These are phyloP conservation scores for Stichodactyla helianthus DNA, from an alignment of 64 coral and sea anemone species.

Conservation along the genomic window DNA sequence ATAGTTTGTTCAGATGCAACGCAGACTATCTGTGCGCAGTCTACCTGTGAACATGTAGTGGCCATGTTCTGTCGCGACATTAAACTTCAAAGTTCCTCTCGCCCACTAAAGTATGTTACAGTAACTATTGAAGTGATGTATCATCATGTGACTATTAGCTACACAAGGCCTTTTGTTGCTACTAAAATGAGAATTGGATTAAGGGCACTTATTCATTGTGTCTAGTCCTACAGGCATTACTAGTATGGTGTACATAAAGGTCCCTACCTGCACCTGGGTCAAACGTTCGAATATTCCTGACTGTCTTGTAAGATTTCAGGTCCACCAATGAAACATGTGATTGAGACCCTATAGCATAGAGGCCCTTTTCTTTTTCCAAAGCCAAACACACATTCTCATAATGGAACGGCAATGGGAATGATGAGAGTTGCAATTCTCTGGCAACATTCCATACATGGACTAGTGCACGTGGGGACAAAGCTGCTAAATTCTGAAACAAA, in stretches of 20 bases:
- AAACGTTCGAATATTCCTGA: slow-evolving; percentile 51
- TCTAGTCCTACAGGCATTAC: no score
- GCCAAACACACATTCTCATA: slow-evolving; percentile 91
- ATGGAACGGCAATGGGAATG: slow-evolving; percentile 14
- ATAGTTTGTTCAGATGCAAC: no score
- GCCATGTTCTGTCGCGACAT: no score
- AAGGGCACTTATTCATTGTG: no score
- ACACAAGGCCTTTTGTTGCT: no score
- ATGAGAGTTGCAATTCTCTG: slow-evolving; percentile 24
- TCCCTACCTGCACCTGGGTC: slow-evolving; percentile 84
- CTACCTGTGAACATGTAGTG: no score
- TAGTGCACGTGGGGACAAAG: slow-evolving; percentile 70
- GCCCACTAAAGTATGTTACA: no score
- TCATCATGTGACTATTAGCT: no score
- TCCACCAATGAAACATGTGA: slow-evolving; percentile 85
- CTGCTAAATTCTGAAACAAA: slow-evolving; percentile 67
- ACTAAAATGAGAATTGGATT: no score
- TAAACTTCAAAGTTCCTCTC: no score
- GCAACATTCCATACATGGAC: slow-evolving; percentile 85
- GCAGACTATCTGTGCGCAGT: no score
- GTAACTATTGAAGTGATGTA: no score
- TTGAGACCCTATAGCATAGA: slow-evolving; percentile 96
- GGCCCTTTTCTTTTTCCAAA: slow-evolving; percentile 51
- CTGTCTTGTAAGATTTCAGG: slow-evolving; percentile 31
- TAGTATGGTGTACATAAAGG: not conserved